Base-by-base conservation (phyloP, 2,797 vertebrate genomes). In the Petrocephalus schoutedeni region DNA sequence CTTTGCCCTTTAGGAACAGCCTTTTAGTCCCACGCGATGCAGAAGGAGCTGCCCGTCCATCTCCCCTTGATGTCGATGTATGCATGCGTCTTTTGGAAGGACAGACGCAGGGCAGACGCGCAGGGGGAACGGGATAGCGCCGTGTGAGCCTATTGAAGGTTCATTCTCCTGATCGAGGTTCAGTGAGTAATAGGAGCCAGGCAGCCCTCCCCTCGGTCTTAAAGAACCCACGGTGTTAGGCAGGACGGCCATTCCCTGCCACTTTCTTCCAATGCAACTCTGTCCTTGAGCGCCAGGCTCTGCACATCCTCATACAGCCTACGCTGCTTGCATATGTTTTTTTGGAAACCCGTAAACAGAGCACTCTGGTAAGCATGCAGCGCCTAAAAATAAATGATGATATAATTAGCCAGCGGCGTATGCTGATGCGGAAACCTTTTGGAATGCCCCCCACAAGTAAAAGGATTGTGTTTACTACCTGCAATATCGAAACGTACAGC, bases 191-290 rank as follows among this genome's bases (percentile, higher is more conserved):
- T n/a, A 86, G 41, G 4, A 83, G 36, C 51, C 86, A 59, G 87
- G 67, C 87, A 64, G 82, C 57, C 87, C 21, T 89, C 89, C 90
- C 87, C 89, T 74, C 87, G 91, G 90, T 92, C 91, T 90, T 93
- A 91, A 90, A 92, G 87, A 87, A 57, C 77, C 16, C 32, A n/a
- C 61, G 14, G 8, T 85, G 80, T 59, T 51, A 82, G 58, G 14
- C 58, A 54, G 58, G 59, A 88, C 87, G n/a, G 23, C 85, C 32
- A 86, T 86, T 28, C 83, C n/a, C 10, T 12, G 51, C 53, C 23
- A 45, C 85, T 59, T 49, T 64, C 85, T n/a, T 23, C 49, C 49
- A 10, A 41, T 36, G 23, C 36, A 41, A 41, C 85, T 61, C 14
- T n/a, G 21, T 86, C 36, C 58, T 41, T 86, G 6, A 19, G 16